Evolutionary conservation across 2,797 vertebrate species (phyloP).

Genomic region (Artibeus jamaicensis): DNA sequence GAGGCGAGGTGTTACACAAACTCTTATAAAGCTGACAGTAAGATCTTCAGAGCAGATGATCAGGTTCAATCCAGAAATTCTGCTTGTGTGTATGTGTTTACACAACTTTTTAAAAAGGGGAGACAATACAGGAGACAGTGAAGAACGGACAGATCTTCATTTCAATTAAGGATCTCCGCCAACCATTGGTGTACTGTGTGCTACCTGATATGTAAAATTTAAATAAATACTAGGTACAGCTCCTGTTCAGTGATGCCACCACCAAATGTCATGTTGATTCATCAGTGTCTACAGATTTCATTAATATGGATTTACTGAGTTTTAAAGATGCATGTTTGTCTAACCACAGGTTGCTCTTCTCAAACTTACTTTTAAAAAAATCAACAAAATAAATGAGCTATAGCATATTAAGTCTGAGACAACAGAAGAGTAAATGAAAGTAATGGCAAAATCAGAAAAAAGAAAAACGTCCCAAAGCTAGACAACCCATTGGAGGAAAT

Average conservation of each 20-base stretch:
- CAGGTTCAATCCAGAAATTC: neutral
- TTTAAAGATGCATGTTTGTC: conserved; percentile 31
- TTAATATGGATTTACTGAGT: conserved; percentile 14
- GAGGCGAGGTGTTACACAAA: neutral
- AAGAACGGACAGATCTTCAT: neutral
- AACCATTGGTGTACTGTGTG: neutral
- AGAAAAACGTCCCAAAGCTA: neutral
- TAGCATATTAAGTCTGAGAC: neutral
- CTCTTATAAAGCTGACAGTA: neutral
- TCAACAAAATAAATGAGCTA: neutral
- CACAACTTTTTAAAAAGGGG: neutral
- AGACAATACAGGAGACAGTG: neutral
- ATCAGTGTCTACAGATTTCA: neutral
- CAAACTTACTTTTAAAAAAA: neutral
- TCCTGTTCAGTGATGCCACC: neutral
- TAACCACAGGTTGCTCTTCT: neutral
- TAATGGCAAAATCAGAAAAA: neutral
- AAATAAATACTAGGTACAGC: neutral
- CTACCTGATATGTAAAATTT: neutral
- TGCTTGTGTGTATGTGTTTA: neutral
- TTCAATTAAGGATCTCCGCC: neutral
- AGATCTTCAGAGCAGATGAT: neutral
- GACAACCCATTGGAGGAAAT: neutral
- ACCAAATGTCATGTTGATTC: conserved; percentile 15
- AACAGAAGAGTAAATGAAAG: neutral